Base-by-base conservation (phyloP, 2,888 invertebrate genomes). In the Agonopterix alstromeriana region DNA sequence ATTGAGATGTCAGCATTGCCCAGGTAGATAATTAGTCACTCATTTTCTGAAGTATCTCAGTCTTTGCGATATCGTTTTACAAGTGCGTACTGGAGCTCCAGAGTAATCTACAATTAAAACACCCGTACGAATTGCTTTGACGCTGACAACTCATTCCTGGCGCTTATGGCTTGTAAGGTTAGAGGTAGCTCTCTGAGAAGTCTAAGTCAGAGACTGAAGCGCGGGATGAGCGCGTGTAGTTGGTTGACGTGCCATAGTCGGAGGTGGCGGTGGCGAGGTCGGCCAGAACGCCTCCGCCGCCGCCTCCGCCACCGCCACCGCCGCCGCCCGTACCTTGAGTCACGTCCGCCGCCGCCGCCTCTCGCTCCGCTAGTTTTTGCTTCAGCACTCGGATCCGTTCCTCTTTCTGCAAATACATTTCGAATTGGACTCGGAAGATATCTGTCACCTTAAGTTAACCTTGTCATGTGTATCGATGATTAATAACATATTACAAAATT, bases 101-200 rank as follows among this genome's bases (percentile, higher is more conserved):
- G 3, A 14, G 14, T 14, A 14, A 14, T 14, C 14, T 14, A 14
- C 14, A 14, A 14, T 14, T 14, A 14, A 14, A 14, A 14, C 14
- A 14, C 14, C 2, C 17, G 17, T 17, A 17, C 0, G 17, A 17
- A 17, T 3, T 17, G 17, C 17, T 17, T 17, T 17, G 17, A 17
- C 3, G 3, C 27, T 27, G 27, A 27, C 27, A 27, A 27, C 27
- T 27, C 27, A 27, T 7, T 27, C 27, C 27, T 27, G 27, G 27
- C 27, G 27, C 27, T 7, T 27, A 27, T 27, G 27, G 7, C 27
- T 27, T 11, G 27, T 10, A 38, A 10, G 38, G 7, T 78, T 81
- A 96, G 70, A 96, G 91, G 83, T 96, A 96, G 74, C 96, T 95
- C 79, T 96, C 96, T 57, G 95, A 96, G 82, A 95, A 95, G 80